Evolutionary conservation across 2,797 vertebrate genomes (phyloP), one percentile per base, ranked within the genome.

Genomic region (Hirundo rustica): DNA sequence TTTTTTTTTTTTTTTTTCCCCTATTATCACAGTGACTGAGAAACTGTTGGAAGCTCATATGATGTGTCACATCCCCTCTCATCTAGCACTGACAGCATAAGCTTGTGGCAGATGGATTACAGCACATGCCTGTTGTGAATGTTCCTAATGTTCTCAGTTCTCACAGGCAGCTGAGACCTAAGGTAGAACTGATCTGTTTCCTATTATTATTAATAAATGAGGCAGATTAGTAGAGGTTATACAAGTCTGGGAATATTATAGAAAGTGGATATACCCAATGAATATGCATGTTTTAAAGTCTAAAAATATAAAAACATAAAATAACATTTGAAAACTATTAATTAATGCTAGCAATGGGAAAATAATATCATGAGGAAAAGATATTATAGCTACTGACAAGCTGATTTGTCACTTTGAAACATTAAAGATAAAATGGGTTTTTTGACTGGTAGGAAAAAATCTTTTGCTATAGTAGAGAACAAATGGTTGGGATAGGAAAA

Each of bases 151-250:
- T 75, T 87, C 76, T 86, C 62, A 53, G 36, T 51, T 81, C 51
- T 42, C 19, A 0, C n/a, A 66, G 64, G n/a, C 29, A 96, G 85
- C 36, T 71, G 85, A 93, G n/a, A 81, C 29, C 48, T 81, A 34
- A 68, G 7, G 15, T 62, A 73, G 40, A 87, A 54, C 14, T 62
- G 71, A 72, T 76, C 55, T 66, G 9, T 92, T 95, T 93, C 29
- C 18, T 81, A 11, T 65, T 81, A 60, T 83, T 84, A 88, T 70
- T 92, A 92, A 67, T 70, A 73, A 88, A 76, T 93, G 45, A 88
- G 7, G 16, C 11, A 72, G 19, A 82, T 68, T 64, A 88, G 7
- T 44, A 36, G 38, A 64, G 18, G 55, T 91, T 95, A 55, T 72
- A 14, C 20, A 54, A 68, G 48, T 53, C 64, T 67, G 23, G 10